phyloP scores from a whole-genome alignment of 2,113 vertebrate genomes.

The Pygathrix nemaeus region DNA sequence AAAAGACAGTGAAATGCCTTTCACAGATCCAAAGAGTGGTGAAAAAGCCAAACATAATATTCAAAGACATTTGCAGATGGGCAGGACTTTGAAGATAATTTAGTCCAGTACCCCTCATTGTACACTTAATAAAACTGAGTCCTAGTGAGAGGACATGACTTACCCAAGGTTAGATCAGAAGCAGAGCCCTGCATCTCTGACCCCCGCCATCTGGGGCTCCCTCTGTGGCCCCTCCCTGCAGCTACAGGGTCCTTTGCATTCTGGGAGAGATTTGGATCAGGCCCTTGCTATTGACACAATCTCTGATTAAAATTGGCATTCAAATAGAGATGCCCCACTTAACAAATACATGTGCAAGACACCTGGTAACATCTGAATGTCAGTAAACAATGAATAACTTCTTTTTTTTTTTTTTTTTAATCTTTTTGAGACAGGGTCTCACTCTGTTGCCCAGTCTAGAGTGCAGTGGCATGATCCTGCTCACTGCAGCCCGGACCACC shows the following conservation, averaged over 20 bases:
- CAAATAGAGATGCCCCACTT: neutral
- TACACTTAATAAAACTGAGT: neutral
- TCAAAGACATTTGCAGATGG: neutral
- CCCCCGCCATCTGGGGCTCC: neutral
- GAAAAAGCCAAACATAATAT: slow-evolving; percentile 38
- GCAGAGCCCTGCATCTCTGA: neutral
- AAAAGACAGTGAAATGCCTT: slow-evolving; percentile 23
- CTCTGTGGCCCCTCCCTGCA: neutral
- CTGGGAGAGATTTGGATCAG: neutral
- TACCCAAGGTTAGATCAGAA: neutral
- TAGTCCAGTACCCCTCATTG: neutral
- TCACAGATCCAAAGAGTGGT: slow-evolving; percentile 9
- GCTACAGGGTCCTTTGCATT: neutral
- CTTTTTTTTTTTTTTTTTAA: too few relatives aligned
- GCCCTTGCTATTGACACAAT: neutral
- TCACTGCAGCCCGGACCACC: too few relatives aligned
- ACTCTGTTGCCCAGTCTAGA: too few relatives aligned
- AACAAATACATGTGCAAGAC: neutral
- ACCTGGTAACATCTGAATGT: neutral
- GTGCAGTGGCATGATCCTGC: too few relatives aligned
- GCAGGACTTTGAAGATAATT: neutral
- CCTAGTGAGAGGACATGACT: neutral
- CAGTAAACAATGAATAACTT: neutral
- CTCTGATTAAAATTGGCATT: slow-evolving; percentile 23
- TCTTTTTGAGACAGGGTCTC: too few relatives aligned